A percentile compares a stretch with the other conserved stretches of the same genome.
Evolutionary conservation across 2,113 vertebrate genomes (phyloP).

Genomic region (Caretta caretta): DNA sequence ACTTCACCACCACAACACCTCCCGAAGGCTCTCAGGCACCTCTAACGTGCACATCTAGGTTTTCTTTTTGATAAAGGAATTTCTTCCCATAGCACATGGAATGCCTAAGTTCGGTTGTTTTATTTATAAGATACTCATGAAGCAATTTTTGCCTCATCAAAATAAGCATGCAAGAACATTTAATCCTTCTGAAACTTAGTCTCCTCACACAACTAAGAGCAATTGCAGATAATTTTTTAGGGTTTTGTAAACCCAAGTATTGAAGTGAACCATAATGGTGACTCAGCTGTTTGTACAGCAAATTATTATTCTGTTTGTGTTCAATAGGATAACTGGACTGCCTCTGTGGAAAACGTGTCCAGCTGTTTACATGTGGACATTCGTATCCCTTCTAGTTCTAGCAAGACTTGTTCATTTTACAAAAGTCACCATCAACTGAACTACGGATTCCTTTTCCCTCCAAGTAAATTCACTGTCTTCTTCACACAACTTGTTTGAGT

Average conservation of each 20-base stretch:
- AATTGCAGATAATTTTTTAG: neutral
- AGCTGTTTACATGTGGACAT: slow-evolving; percentile 78
- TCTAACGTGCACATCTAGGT: neutral
- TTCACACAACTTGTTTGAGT: neutral
- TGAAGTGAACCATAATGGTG: rapidly evolving
- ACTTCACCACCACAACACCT: too few relatives aligned
- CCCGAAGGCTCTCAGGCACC: too few relatives aligned
- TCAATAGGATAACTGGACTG: slow-evolving; percentile 70
- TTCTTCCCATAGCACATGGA: neutral
- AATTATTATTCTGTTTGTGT: neutral
- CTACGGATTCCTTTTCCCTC: slow-evolving; percentile 79
- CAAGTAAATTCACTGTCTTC: slow-evolving; percentile 62
- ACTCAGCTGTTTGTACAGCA: neutral
- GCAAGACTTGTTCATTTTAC: slow-evolving; percentile 81
- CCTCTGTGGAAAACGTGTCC: slow-evolving; percentile 49
- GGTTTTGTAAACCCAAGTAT: neutral
- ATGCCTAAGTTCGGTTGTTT: neutral
- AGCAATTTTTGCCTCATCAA: neutral
- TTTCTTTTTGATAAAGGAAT: neutral
- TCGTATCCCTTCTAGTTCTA: slow-evolving; percentile 69
- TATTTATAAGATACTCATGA: neutral
- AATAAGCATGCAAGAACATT: neutral
- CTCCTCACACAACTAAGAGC: neutral
- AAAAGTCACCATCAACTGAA: slow-evolving; percentile 68
- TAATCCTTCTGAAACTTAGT: neutral